These are phyloP conservation scores for Candoia aspera DNA, from an alignment of 2,113 vertebrate species.

Conservation along the genomic window DNA sequence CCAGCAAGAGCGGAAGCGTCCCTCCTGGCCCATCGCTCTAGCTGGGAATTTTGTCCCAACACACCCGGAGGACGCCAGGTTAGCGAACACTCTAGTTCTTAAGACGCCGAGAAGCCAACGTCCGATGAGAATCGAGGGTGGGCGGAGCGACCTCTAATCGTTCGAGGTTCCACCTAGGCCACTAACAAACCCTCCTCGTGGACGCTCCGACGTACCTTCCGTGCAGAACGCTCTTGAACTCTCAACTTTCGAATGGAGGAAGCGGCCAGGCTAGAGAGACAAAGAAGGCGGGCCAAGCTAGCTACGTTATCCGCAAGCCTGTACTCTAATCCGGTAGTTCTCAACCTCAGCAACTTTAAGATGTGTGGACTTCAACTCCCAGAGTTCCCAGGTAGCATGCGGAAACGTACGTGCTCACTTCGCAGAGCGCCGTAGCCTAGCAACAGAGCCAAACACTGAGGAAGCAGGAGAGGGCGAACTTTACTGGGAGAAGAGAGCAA, in stretches of 20 bases:
- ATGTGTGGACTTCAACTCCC: neutral
- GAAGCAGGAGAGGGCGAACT: neutral
- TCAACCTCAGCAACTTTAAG: neutral
- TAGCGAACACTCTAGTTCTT: neutral
- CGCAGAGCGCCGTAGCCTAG: conserved; percentile 26
- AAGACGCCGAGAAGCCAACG: neutral
- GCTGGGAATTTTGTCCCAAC: neutral
- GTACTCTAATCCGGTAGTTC: neutral
- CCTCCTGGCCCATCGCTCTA: neutral
- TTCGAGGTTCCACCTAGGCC: neutral
- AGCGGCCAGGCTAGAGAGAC: no score
- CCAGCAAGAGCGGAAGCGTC: neutral
- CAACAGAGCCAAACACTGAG: neutral
- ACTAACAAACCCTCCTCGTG: neutral
- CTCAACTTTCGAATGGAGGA: neutral
- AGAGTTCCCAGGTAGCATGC: neutral
- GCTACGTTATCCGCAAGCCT: neutral
- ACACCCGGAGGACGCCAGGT: neutral
- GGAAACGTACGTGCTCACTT: neutral
- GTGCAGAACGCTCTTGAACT: no score
- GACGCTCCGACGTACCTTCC: neutral
- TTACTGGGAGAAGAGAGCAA: neutral
- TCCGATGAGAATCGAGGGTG: neutral
- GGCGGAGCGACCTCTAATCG: no score
- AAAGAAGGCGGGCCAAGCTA: neutral